A percentile compares a stretch with the other conserved stretches of the same genome.
These are phyloP conservation scores for Poeciliopsis paucimaculata DNA, from an alignment of 2,797 vertebrate genomes.

Conservation along the genomic window DNA sequence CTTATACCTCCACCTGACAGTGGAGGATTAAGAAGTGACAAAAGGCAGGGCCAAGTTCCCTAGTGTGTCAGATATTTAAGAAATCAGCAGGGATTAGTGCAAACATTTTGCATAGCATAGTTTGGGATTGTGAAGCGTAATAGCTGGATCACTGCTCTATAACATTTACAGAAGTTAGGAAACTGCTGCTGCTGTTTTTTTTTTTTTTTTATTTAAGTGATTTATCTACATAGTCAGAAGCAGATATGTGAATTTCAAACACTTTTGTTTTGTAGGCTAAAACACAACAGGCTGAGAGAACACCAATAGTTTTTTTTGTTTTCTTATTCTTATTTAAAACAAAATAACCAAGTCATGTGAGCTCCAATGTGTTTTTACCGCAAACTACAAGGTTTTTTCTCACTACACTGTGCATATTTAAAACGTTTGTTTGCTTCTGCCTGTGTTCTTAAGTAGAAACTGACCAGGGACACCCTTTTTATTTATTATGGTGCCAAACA, in stretches of 20 bases:
- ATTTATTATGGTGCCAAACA: no score
- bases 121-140: neutral
- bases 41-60: neutral
- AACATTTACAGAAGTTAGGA: neutral
- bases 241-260: neutral
- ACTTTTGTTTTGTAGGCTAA: neutral
- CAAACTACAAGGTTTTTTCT: constrained; percentile 11
- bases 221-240: neutral
- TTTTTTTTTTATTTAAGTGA: neutral
- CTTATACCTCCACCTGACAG: neutral
- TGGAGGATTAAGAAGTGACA: neutral
- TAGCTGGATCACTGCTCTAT: neutral
- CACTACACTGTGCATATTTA: constrained; percentile 8
- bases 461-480: neutral
- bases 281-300: no score
- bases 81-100: neutral
- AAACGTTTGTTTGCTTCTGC: constrained; percentile 44
- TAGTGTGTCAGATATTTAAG: neutral
- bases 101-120: neutral
- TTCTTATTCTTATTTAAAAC: neutral
- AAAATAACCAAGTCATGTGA: neutral
- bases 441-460: constrained; percentile 65
- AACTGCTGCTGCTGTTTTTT: neutral
- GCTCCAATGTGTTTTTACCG: neutral
- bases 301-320: neutral